Percentiles rank a stretch among this genome's conserved stretches.
phyloP scores from a whole-genome alignment of 2,113 vertebrate genomes.

The Tachycineta bicolor region DNA sequence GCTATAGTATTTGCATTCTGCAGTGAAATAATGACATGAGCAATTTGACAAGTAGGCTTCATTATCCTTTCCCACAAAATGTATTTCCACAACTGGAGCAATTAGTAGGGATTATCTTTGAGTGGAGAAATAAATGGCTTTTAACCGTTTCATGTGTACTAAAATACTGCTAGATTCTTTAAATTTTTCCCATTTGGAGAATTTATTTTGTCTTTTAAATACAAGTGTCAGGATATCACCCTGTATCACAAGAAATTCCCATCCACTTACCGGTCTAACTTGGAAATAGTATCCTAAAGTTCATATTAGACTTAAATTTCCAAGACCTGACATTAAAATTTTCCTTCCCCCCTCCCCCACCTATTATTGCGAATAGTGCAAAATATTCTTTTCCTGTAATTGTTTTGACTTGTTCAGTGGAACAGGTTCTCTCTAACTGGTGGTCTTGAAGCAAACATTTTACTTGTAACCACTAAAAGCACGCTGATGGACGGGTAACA shows the following conservation, averaged over 20 bases:
- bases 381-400: not conserved
- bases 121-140: conserved; percentile 47
- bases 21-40: conserved; percentile 57
- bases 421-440: not conserved
- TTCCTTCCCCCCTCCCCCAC: not conserved
- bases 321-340: not conserved
- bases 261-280: not conserved
- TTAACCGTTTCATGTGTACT: conserved; percentile 15
- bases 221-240: not conserved
- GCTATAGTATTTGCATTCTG: conserved; percentile 23
- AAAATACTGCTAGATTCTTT: conserved; percentile 34
- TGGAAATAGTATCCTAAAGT: not conserved
- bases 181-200: conserved; percentile 11
- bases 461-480: not conserved
- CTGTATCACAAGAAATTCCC: not conserved
- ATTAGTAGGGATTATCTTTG: conserved; percentile 55
- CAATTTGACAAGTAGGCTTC: conserved; percentile 60
- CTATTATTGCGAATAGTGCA: not conserved
- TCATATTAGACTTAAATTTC: not conserved
- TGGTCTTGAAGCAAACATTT: not conserved
- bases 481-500: not conserved
- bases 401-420: not conserved
- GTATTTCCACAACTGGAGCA: conserved; percentile 16
- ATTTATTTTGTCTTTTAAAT: not conserved
- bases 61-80: conserved; percentile 63